These are phyloP conservation scores for Lepus oiostolus DNA, from an alignment of 2,797 vertebrate genomes.

Conservation along the genomic window DNA sequence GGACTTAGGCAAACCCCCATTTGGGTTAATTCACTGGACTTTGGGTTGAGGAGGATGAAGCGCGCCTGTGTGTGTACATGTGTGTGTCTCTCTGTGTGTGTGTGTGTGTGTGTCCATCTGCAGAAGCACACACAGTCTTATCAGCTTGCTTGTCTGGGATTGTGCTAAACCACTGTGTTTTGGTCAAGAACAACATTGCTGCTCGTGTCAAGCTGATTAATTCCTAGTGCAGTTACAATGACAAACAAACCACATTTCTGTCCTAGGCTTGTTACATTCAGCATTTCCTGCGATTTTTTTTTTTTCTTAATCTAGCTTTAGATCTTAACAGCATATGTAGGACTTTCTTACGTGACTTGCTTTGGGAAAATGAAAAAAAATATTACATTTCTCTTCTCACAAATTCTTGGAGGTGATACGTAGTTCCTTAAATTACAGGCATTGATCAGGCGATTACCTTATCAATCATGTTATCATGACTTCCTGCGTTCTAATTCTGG, in stretches of 20 bases:
- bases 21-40: neutral
- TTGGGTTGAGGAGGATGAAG: neutral
- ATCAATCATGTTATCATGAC: neutral
- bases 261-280: neutral
- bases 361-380: slow-evolving; percentile 3
- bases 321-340: slow-evolving; percentile 57
- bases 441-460: neutral
- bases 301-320: slow-evolving; percentile 27
- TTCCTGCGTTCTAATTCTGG: neutral
- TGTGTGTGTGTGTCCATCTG: accelerated
- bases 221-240: neutral
- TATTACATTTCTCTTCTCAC: neutral
- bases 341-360: neutral
- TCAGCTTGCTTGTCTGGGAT: neutral
- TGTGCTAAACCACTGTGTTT: neutral
- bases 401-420: neutral
- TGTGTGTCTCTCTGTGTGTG: neutral
- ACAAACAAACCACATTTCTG: slow-evolving; percentile 54
- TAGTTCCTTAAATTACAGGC: neutral
- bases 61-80: accelerated
- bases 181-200: neutral
- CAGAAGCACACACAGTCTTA: neutral
- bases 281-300: neutral
- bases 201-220: slow-evolving; percentile 41
- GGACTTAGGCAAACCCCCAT: neutral